Conservation (phyloP, 2,888 invertebrate species). For the Cabera pusaria region DNA sequence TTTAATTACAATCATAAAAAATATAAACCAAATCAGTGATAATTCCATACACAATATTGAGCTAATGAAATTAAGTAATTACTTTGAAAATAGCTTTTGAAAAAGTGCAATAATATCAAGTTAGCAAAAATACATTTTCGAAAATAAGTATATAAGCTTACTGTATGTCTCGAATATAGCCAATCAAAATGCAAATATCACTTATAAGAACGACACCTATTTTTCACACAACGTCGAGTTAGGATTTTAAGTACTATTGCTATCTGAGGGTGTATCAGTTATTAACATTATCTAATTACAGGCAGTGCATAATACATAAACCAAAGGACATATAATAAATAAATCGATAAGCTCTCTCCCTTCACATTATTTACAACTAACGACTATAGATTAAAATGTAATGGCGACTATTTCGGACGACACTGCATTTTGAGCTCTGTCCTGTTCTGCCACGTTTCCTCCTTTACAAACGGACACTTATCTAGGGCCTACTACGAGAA, state of each 20-base stretch:
- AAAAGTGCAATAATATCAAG: no score
- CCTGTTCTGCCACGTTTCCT: slow-evolving; percentile 9
- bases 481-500: no score
- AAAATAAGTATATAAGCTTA: no score
- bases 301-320: slow-evolving; percentile 24
- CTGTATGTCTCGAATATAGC: no score
- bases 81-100: no score
- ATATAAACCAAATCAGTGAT: slow-evolving; percentile 15
- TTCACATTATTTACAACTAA: slow-evolving; percentile 46
- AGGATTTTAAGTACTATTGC: slow-evolving; percentile 35
- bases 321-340: slow-evolving; percentile 24
- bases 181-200: slow-evolving; percentile 11
- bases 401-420: slow-evolving; percentile 23
- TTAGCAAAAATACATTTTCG: no score
- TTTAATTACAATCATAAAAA: slow-evolving; percentile 10
- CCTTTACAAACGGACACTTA: no score
- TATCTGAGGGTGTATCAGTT: slow-evolving; percentile 21
- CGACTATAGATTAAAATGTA: slow-evolving; percentile 33
- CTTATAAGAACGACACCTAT: slow-evolving; percentile 16
- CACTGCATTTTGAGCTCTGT: slow-evolving; percentile 15
- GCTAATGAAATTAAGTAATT: no score
- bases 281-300: slow-evolving; percentile 21
- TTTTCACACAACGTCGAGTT: slow-evolving; percentile 4
- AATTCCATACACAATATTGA: no score
- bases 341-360: slow-evolving; percentile 27